phyloP scores from a whole-genome alignment of 2,113 vertebrate species.

The Salvelinus sp. region DNA sequence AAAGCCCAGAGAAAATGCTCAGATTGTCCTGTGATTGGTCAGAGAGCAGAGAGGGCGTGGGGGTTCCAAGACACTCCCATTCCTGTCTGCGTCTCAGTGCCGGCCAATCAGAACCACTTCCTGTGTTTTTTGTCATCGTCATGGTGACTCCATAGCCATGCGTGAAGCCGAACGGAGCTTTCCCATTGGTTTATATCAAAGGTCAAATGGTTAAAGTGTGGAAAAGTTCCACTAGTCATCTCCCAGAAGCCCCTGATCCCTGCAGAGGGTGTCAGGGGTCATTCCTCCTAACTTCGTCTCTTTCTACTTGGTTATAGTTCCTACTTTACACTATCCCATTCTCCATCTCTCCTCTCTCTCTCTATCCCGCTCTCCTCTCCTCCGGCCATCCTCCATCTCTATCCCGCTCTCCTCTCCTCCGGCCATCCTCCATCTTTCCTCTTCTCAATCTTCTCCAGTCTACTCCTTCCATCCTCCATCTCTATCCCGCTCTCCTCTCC shows the following conservation, averaged over 20 bases:
- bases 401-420: not conserved
- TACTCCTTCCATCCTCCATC: not conserved
- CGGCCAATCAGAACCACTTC: slow-evolving; percentile 28
- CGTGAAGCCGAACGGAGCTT: not conserved
- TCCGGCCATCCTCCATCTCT: not conserved
- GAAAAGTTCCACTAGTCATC: slow-evolving; percentile 25
- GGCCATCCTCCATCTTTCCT: too few species aligned
- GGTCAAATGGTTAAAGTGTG: slow-evolving; percentile 24
- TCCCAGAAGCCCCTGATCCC: slow-evolving; percentile 43
- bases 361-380: not conserved
- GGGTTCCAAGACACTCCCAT: not conserved
- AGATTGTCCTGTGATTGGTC: slow-evolving; percentile 62
- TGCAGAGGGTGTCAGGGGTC: not conserved
- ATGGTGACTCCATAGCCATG: not conserved
- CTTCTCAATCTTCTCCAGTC: too few species aligned
- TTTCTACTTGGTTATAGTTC: slow-evolving; percentile 3
- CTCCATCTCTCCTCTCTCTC: not conserved
- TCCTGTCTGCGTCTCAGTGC: slow-evolving; percentile 13
- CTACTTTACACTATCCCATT: not conserved
- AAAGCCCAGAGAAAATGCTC: slow-evolving; percentile 21
- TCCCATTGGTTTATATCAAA: slow-evolving; percentile 29
- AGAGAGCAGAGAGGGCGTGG: slow-evolving; percentile 12
- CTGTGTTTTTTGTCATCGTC: slow-evolving; percentile 10
- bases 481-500: not conserved
- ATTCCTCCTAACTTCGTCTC: not conserved